Conservation (phyloP, 2,797 vertebrate genomes). For the Meriones psammophilus region DNA sequence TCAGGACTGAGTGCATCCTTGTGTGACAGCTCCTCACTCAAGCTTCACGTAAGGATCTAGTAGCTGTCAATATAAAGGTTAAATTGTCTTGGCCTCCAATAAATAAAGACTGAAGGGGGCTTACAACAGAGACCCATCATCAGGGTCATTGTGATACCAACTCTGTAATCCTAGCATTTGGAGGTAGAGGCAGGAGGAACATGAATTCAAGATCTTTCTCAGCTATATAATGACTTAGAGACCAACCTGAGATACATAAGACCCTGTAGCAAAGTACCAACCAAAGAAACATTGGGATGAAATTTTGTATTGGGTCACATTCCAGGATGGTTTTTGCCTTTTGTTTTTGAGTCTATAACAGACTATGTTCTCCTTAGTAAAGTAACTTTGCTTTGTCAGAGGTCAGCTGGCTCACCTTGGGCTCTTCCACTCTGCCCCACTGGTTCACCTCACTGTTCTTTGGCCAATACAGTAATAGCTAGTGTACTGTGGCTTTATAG, state of each 20-base stretch:
- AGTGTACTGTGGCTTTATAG: background rate
- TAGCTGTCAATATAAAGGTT: background rate
- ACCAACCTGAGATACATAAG: background rate
- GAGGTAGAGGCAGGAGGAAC: background rate
- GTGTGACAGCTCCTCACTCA: background rate
- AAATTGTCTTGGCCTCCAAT: background rate
- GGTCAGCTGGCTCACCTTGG: background rate
- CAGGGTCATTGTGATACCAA: background rate
- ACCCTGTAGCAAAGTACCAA: background rate
- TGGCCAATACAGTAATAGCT: background rate
- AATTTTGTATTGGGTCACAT: background rate
- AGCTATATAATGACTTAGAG: background rate
- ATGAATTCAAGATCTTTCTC: background rate
- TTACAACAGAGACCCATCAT: background rate
- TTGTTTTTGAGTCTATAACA: constrained; percentile 1
- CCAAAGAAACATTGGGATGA: background rate
- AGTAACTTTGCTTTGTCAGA: background rate
- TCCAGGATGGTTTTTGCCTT: background rate
- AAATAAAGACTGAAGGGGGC: background rate
- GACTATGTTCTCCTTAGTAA: background rate
- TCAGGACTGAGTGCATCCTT: background rate
- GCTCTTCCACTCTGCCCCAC: no score
- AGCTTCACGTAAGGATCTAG: background rate
- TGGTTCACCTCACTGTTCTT: background rate
- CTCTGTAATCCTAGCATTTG: background rate